Conservation (phyloP, 1,140 invertebrate genomes). For the Nephila pilipes region DNA sequence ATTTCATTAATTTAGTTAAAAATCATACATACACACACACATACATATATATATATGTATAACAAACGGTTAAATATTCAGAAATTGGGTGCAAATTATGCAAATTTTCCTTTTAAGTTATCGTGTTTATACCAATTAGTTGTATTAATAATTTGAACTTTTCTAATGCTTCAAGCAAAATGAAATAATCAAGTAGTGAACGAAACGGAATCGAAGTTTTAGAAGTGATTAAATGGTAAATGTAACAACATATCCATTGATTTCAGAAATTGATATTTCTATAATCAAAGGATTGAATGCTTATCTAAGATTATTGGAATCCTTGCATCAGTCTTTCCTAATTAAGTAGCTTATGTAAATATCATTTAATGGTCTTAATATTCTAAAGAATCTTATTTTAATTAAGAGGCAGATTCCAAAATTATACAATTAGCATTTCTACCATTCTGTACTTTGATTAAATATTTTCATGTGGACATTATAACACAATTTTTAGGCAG, state of each 20-base stretch:
- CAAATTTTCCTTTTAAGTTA: too few species aligned
- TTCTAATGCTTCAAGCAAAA: too few species aligned
- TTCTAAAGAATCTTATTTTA: not conserved
- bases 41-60: too few species aligned
- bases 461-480: not conserved
- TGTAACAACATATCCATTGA: not conserved
- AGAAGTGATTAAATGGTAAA: not conserved
- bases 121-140: too few species aligned
- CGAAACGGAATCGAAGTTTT: too few species aligned
- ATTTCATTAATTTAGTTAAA: too few species aligned
- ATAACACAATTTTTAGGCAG: not conserved
- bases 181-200: too few species aligned
- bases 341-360: conserved; percentile 5
- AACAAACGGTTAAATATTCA: too few species aligned
- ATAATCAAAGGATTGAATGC: not conserved
- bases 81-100: too few species aligned
- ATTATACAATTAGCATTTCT: not conserved
- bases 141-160: too few species aligned
- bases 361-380: not conserved
- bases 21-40: too few species aligned
- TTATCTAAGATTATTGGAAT: conserved; percentile 9
- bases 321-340: not conserved
- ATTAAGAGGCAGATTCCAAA: not conserved
- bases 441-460: not conserved
- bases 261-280: not conserved